Base-by-base conservation (phyloP, 2,113 vertebrate species). In the Brachyistius frenatus region DNA sequence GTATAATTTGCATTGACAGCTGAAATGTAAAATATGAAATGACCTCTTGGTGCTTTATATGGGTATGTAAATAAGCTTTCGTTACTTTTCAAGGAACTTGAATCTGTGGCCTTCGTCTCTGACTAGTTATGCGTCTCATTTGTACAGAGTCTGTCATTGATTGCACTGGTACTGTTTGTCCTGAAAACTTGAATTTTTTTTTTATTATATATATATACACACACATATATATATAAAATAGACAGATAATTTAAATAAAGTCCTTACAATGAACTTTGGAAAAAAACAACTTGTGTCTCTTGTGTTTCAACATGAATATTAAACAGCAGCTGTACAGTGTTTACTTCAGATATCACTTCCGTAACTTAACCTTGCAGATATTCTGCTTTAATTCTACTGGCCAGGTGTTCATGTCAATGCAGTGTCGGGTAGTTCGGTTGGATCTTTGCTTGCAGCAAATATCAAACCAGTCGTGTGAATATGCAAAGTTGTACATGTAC, bases 161-260 rank as follows among this genome's bases (percentile, higher is more conserved):
- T 92, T 92, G 86, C 86, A 91, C 86, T 89, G 80, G 61, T 66
- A 23, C 5, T 23, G n/a, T 81, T 84, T 81, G 78, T 78, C 90
- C 93, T 93, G 89, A 85, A 90, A 86, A 93, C 91, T 91, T 94
- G 91, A 93, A 90, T 0, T 11, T 7, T 8, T 76, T 85, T 81
- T 88, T 37, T 23, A 23, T 23, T 23, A 23, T 23, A 23, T 23
- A 23, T 23, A 23, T 23, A 23, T 23, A 23, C 1, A 23, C 1
- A 23, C 1, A 23, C 1, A 23, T 23, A 23, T 23, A 23, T 23
- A 23, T 23, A 83, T 83, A n/a, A 87, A 91, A 83, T 55, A 73
- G 50, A 82, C 1, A 5, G 33, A 3, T 84, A 76, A 86, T 89
- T 90, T 86, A 83, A 91, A 88, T 88, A 86, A 92, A 88, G 41